Evolutionary conservation across 2,888 invertebrate species (phyloP).

Genomic region (Pristionchus japonicus): DNA sequence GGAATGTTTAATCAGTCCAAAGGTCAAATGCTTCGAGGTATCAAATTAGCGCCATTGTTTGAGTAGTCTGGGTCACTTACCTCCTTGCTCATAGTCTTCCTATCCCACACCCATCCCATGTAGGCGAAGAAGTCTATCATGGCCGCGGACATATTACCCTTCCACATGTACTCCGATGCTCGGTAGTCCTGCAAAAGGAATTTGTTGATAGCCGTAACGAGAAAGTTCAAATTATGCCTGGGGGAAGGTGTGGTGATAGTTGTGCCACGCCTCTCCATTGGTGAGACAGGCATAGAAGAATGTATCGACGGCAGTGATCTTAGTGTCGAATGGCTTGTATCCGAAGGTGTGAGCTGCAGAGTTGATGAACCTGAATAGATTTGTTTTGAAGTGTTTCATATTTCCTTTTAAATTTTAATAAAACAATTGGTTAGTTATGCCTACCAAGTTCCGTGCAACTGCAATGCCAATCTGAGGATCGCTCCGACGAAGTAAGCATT

Average conservation of each 20-base stretch:
- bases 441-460: constrained; percentile 89
- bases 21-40: too few species aligned
- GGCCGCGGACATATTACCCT: constrained; percentile 67
- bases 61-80: background rate
- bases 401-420: too few species aligned
- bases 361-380: constrained; percentile 83
- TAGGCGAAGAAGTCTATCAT: constrained; percentile 69
- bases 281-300: constrained; percentile 68
- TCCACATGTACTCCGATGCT: constrained; percentile 66
- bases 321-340: constrained; percentile 90
- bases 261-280: constrained; percentile 77
- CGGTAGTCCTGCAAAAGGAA: constrained; percentile 67
- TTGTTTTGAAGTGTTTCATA: background rate
- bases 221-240: constrained; percentile 54
- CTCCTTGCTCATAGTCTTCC: constrained; percentile 48
- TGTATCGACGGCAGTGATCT: constrained; percentile 68
- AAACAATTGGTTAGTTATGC: background rate
- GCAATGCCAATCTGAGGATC: constrained; percentile 86
- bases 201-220: background rate
- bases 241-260: constrained; percentile 78
- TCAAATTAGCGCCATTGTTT: too few species aligned
- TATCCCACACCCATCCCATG: too few species aligned
- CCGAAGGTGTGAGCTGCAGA: constrained; percentile 92
- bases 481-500: constrained; percentile 87
- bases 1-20: background rate